Evolutionary conservation across 2,888 invertebrate genomes (phyloP).

Genomic region (Lumbricus terrestris): DNA sequence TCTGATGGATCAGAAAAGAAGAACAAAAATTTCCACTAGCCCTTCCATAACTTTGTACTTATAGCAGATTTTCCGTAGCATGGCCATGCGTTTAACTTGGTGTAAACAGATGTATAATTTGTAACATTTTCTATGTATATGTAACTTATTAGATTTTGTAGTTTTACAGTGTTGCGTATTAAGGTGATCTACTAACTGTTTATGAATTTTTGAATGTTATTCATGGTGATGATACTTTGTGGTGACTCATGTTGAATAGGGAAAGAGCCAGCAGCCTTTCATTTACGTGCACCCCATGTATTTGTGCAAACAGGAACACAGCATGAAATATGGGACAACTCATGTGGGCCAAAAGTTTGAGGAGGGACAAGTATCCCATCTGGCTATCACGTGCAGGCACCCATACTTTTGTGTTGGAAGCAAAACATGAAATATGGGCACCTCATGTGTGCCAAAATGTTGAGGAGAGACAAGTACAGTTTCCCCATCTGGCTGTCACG

Average conservation of each 20-base stretch:
- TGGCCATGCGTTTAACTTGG: background rate
- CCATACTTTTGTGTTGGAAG: too few relatives aligned
- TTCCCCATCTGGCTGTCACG: background rate
- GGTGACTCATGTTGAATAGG: background rate
- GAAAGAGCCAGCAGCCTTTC: background rate
- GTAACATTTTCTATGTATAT: background rate
- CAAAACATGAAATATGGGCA: background rate
- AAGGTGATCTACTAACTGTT: background rate
- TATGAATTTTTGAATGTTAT: background rate
- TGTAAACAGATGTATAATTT: background rate
- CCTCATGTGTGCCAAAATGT: background rate
- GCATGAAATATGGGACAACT: background rate
- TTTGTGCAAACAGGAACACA: background rate
- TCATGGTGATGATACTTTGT: background rate
- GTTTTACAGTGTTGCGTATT: background rate
- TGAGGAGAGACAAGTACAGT: background rate
- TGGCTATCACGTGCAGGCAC: background rate
- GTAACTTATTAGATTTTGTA: background rate
- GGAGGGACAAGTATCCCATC: background rate
- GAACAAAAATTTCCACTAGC: background rate
- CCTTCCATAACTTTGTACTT: background rate
- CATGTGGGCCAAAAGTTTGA: background rate
- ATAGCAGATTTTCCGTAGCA: background rate
- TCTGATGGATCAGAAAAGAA: background rate
- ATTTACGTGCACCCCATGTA: background rate